Evolutionary conservation across 2,113 vertebrate species (phyloP).

Genomic region (Galbula dea): DNA sequence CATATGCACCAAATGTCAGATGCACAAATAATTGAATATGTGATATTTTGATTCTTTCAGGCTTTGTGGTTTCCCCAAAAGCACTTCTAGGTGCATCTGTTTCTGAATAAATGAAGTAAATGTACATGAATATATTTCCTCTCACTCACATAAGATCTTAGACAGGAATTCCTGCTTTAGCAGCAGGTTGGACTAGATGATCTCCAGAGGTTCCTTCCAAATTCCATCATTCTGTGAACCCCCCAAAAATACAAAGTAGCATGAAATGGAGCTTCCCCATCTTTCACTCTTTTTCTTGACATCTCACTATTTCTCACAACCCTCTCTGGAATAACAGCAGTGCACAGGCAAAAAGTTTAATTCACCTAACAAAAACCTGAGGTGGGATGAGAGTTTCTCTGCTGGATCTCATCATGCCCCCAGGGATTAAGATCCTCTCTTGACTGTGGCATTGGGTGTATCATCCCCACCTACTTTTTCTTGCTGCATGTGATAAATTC

Average conservation of each 20-base stretch:
- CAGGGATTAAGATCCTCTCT: not conserved
- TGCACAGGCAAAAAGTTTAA: not conserved
- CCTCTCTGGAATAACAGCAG: not conserved
- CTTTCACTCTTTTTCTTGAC: not conserved
- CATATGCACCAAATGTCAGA: not conserved
- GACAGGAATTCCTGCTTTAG: not conserved
- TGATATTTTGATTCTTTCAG: not conserved
- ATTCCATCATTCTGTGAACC: not conserved
- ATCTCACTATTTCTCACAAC: not conserved
- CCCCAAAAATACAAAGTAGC: not conserved
- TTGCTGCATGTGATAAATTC: not conserved
- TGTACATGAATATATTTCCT: not conserved
- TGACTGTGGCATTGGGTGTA: not conserved
- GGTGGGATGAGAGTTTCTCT: not conserved
- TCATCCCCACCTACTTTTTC: not conserved
- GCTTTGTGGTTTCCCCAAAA: not conserved
- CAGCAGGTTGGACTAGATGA: too few relatives aligned
- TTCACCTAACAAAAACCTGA: not conserved
- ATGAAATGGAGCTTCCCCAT: not conserved
- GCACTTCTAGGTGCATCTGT: not conserved
- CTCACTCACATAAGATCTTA: not conserved
- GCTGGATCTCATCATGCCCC: accelerated
- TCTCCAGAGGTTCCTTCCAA: too few relatives aligned
- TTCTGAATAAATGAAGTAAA: not conserved
- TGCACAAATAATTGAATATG: conserved; percentile 3